Percentiles rank a stretch among this genome's conserved stretches.
These are phyloP conservation scores for Mastacembelus armatus DNA, from an alignment of 2,797 vertebrate genomes.

Conservation along the genomic window DNA sequence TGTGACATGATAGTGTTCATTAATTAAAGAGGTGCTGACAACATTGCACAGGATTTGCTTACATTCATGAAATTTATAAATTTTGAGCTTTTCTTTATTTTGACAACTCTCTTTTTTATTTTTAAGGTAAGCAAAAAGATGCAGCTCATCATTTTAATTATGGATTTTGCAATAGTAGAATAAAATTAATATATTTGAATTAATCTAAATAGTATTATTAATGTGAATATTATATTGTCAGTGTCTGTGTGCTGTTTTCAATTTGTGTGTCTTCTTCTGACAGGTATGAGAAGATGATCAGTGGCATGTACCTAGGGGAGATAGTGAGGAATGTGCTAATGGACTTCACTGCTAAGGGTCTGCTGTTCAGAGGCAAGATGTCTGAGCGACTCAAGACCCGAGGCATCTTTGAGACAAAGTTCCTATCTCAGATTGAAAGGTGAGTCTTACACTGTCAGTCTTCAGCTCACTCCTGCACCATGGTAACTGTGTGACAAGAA, in stretches of 20 bases:
- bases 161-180: not conserved
- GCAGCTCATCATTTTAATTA: too few species aligned
- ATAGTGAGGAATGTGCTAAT: constrained; percentile 93
- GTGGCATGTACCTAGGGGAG: constrained; percentile 97
- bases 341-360: constrained; percentile 90
- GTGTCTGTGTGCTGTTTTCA: not conserved
- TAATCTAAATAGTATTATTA: not conserved
- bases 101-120: too few species aligned
- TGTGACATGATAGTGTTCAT: too few species aligned
- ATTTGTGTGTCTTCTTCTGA: constrained; percentile 9
- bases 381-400: constrained; percentile 93
- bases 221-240: not conserved
- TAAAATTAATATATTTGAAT: not conserved
- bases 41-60: too few species aligned
- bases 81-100: too few species aligned
- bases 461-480: not conserved
- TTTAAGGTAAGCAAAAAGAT: too few species aligned
- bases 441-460: constrained; percentile 60
- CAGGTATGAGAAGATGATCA: constrained; percentile 99
- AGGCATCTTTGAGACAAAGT: constrained; percentile 97
- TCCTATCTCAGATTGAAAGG: constrained; percentile 98
- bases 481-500: not conserved
- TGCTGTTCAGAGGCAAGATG: constrained; percentile 93
- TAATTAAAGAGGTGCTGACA: too few species aligned
- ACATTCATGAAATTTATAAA: too few species aligned